Percentiles rank a stretch among this genome's conserved stretches.
Evolutionary conservation across 2,113 vertebrate species (phyloP).

Genomic region (Platysternon megacephalum): DNA sequence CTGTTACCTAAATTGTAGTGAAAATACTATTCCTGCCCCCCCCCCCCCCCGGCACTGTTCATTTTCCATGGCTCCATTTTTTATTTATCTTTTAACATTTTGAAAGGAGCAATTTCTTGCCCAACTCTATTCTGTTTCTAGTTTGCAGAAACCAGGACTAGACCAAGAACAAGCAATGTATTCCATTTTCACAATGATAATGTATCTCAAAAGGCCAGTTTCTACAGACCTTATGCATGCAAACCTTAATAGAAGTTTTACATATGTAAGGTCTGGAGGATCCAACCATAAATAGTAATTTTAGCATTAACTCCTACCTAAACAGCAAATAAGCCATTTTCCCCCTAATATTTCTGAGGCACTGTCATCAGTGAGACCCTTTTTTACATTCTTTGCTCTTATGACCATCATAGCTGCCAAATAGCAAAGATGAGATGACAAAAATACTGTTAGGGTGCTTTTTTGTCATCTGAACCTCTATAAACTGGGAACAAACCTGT

Average conservation of each 20-base stretch:
- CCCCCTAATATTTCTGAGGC: not conserved
- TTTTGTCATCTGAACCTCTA: not conserved
- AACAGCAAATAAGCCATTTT: not conserved
- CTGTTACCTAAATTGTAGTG: not conserved
- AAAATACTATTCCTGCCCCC: not conserved
- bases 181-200: not conserved
- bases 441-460: not conserved
- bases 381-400: not conserved
- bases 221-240: not conserved
- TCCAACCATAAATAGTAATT: not conserved
- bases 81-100: not conserved
- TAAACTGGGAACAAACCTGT: not conserved
- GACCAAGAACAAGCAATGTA: not conserved
- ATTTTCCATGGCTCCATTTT: not conserved
- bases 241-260: not conserved
- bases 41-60: not conserved
- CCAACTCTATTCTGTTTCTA: not conserved
- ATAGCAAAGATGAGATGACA: not conserved
- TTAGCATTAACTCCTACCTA: not conserved
- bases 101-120: not conserved
- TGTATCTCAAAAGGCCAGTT: rapidly evolving
- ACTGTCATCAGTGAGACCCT: not conserved
- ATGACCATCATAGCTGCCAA: not conserved
- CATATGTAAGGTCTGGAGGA: not conserved
- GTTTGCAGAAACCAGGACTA: not conserved